These are phyloP conservation scores for Triops longicaudatus DNA, from an alignment of 1,140 invertebrate genomes.

Conservation along the genomic window DNA sequence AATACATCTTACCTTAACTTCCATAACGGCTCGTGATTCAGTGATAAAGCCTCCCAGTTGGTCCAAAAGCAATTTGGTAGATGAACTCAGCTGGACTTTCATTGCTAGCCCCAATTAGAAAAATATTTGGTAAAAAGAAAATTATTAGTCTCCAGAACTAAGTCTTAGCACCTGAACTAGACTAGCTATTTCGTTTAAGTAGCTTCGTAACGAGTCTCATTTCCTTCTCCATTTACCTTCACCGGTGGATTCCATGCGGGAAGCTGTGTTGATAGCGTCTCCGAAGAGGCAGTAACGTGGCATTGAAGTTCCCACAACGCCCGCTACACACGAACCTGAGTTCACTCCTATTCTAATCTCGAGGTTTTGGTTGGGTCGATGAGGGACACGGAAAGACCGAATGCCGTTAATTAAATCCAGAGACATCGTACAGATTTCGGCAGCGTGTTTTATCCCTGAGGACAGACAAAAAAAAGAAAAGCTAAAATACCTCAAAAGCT, in stretches of 20 bases:
- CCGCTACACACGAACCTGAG: constrained; percentile 55
- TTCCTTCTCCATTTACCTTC: constrained; percentile 38
- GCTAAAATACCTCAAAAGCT: constrained; percentile 15
- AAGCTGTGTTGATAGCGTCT: constrained; percentile 48
- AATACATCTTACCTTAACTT: constrained; percentile 42
- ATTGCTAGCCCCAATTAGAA: constrained; percentile 38
- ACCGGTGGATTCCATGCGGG: constrained; percentile 47
- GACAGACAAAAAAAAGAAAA: constrained; percentile 35
- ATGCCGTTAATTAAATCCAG: constrained; percentile 46
- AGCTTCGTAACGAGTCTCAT: not conserved
- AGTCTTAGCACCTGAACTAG: not conserved
- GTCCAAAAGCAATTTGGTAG: constrained; percentile 42
- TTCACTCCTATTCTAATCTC: constrained; percentile 52
- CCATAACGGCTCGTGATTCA: constrained; percentile 40
- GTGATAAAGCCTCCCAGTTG: constrained; percentile 42
- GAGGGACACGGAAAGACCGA: constrained; percentile 48
- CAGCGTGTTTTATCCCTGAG: constrained; percentile 42
- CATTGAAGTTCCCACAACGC: constrained; percentile 55
- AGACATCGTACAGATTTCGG: constrained; percentile 53
- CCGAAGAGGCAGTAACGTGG: constrained; percentile 59
- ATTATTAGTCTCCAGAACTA: not conserved
- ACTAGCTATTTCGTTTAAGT: not conserved
- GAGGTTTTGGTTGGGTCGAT: constrained; percentile 47
- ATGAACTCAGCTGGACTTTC: constrained; percentile 45
- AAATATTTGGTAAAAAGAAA: not conserved